Evolutionary conservation across 1,140 invertebrate genomes (phyloP).

Genomic region (Bombus huntii): DNA sequence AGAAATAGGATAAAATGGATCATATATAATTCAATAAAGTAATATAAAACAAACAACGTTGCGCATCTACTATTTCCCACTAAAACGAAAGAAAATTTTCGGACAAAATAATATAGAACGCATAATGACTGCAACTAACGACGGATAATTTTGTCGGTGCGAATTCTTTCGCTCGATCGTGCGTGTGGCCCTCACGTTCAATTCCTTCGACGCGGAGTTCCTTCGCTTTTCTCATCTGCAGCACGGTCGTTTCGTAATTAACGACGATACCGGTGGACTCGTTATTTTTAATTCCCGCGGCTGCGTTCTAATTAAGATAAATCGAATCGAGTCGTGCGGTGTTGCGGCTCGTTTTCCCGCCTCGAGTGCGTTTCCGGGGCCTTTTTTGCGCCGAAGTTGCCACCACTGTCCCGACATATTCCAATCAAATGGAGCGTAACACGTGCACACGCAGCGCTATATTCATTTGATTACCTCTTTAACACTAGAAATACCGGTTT

Average conservation of each 20-base stretch:
- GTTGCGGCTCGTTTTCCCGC: background rate
- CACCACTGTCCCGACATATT: background rate
- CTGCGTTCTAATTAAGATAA: slow-evolving; percentile 27
- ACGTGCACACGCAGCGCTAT: background rate
- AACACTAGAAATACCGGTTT: too few relatives aligned
- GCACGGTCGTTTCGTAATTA: slow-evolving; percentile 2
- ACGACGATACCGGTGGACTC: background rate
- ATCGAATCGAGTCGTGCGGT: background rate
- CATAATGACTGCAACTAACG: too few relatives aligned
- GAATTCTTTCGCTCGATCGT: slow-evolving; percentile 22
- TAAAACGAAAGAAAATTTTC: too few relatives aligned
- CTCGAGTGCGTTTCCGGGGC: background rate
- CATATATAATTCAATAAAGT: too few relatives aligned
- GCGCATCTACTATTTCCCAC: too few relatives aligned
- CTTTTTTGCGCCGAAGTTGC: background rate
- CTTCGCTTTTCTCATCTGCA: too few relatives aligned
- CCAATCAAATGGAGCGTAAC: background rate
- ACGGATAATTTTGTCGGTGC: too few relatives aligned
- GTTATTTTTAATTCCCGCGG: slow-evolving; percentile 4
- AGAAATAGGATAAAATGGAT: too few relatives aligned
- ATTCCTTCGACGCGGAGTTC: background rate
- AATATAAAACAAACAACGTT: too few relatives aligned
- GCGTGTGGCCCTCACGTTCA: background rate
- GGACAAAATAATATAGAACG: too few relatives aligned
- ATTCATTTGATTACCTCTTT: too few relatives aligned